A percentile compares a stretch with the other conserved stretches of the same genome.
These are phyloP conservation scores for Cochlearius cochlearius DNA, from an alignment of 2,113 vertebrate species.

Conservation along the genomic window DNA sequence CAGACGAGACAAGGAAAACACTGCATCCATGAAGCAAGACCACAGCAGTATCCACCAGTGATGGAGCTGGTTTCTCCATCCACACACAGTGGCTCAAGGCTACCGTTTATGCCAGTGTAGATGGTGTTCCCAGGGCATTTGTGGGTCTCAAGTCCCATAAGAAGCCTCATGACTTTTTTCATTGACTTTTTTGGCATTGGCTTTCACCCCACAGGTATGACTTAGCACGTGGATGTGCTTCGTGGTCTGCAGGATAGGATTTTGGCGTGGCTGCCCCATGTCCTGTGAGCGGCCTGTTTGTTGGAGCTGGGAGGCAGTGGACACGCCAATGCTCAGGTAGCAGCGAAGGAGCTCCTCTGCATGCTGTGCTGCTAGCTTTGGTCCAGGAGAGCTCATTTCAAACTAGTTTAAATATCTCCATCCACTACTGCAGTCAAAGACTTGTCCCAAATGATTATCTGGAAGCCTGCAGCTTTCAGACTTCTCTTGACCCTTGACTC, in stretches of 20 bases:
- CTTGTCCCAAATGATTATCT: background rate
- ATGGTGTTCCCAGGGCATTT: no score
- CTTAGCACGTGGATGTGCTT: fast-evolving
- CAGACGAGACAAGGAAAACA: background rate
- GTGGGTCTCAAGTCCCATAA: background rate
- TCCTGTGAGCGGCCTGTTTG: fast-evolving
- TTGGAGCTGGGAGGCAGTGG: background rate
- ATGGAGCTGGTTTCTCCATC: background rate
- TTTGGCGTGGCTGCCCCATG: fast-evolving
- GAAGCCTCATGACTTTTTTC: background rate
- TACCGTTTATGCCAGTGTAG: background rate
- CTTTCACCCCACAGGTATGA: background rate
- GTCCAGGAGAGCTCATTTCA: background rate
- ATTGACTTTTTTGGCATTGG: background rate
- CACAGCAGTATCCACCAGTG: background rate
- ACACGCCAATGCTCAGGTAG: no score
- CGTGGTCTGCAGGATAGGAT: background rate
- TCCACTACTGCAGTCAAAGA: background rate
- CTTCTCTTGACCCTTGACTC: background rate
- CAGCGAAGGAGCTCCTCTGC: background rate
- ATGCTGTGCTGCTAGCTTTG: fast-evolving
- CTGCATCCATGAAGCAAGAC: fast-evolving
- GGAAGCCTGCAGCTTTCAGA: background rate
- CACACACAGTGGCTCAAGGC: background rate
- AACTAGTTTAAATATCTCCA: background rate